Percentiles rank a stretch among this genome's conserved stretches.
These are phyloP conservation scores for Hormaphis cornu DNA, from an alignment of 1,140 invertebrate species.

Conservation along the genomic window DNA sequence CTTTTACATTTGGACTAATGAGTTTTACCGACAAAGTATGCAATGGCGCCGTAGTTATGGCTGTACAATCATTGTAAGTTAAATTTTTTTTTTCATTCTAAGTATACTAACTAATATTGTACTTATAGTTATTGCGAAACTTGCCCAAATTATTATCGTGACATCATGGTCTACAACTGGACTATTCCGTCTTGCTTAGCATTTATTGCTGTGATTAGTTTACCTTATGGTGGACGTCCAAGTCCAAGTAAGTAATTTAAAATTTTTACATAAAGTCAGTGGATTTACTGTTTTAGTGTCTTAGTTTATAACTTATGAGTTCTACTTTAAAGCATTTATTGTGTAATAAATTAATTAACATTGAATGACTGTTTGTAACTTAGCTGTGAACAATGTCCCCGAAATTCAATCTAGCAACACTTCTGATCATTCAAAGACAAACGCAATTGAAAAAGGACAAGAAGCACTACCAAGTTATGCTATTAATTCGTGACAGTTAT, in stretches of 20 bases:
- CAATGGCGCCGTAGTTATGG: slow-evolving; percentile 72
- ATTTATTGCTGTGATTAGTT: slow-evolving; percentile 6
- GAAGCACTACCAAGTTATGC: not conserved
- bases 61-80: slow-evolving; percentile 62
- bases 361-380: not conserved
- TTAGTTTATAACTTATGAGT: not conserved
- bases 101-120: not conserved
- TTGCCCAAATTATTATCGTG: slow-evolving; percentile 5
- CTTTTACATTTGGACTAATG: slow-evolving; percentile 95
- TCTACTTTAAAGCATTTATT: no score
- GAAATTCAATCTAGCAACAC: not conserved
- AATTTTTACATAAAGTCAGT: not conserved
- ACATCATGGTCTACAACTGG: slow-evolving; percentile 11
- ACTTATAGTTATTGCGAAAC: not conserved
- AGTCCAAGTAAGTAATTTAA: not conserved
- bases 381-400: not conserved
- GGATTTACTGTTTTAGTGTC: not conserved
- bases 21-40: slow-evolving; percentile 89
- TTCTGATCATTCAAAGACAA: not conserved
- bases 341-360: no score
- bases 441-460: slow-evolving; percentile 9
- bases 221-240: slow-evolving; percentile 15
- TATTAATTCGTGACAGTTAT: not conserved
- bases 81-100: not conserved
- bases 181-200: slow-evolving; percentile 12